A percentile compares a stretch with the other conserved stretches of the same genome.
Evolutionary conservation across 64 coral and sea anemone genomes (phyloP).

Genomic region (Dendrophyllia cribrosa): DNA sequence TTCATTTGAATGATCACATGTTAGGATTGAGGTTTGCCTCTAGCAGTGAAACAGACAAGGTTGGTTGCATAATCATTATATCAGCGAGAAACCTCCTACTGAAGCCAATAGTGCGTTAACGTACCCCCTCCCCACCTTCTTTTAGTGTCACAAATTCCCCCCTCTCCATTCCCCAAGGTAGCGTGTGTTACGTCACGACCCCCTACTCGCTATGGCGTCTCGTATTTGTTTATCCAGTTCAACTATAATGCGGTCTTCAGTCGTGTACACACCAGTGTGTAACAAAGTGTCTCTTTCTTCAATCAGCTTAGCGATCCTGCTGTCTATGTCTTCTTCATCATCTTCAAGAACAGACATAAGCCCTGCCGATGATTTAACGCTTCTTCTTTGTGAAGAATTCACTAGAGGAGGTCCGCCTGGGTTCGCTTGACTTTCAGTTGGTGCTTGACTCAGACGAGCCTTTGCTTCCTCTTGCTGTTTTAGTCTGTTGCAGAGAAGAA

Average conservation of each 20-base stretch:
- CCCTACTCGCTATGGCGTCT: constrained; percentile 95
- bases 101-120: no score
- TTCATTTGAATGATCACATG: no score
- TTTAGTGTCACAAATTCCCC: no score
- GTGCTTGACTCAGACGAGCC: constrained; percentile 1
- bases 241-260: constrained; percentile 94
- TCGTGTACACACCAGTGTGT: constrained; percentile 96
- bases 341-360: constrained; percentile 57
- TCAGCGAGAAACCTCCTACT: no score
- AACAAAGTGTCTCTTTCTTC: constrained; percentile 97
- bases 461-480: constrained; percentile 90
- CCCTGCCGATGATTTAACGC: neutral
- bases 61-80: no score
- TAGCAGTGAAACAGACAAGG: no score
- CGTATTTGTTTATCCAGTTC: constrained; percentile 98
- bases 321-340: constrained; percentile 81
- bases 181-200: constrained; percentile 7
- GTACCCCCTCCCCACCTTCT: no score
- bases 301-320: constrained; percentile 92
- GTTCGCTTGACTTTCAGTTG: neutral
- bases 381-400: neutral
- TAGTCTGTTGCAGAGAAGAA: constrained; percentile 34
- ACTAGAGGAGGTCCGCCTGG: neutral
- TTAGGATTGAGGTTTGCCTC: no score
- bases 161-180: neutral